Evolutionary conservation across 2,113 vertebrate genomes (phyloP).

Genomic region (Scomber japonicus): DNA sequence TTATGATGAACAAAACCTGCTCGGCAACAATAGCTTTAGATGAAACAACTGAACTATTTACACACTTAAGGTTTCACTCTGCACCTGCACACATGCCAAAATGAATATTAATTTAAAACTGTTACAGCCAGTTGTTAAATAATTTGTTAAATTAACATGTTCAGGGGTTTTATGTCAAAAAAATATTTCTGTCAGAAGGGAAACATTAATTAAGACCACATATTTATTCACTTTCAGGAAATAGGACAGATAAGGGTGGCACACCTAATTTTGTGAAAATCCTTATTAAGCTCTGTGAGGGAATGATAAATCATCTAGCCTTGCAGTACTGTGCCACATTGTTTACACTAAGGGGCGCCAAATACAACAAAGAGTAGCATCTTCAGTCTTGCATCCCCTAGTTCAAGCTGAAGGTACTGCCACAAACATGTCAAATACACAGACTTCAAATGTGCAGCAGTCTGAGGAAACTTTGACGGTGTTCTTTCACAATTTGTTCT

Average conservation of each 20-base stretch:
- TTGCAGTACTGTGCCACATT: not conserved
- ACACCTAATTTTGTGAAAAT: not conserved
- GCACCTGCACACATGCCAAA: too few species aligned
- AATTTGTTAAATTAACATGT: too few species aligned
- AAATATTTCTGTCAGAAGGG: too few species aligned
- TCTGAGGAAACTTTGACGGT: not conserved
- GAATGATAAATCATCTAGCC: not conserved
- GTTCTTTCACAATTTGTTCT: not conserved
- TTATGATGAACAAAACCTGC: not conserved
- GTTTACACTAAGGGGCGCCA: constrained; percentile 59
- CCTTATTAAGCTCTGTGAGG: too few species aligned
- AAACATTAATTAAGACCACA: too few species aligned
- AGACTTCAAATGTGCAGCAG: not conserved
- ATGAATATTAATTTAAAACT: not conserved
- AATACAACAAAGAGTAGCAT: constrained; percentile 6
- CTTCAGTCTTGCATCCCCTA: not conserved
- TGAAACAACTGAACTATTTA: too few species aligned
- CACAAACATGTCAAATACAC: not conserved
- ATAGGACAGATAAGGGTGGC: fast-evolving
- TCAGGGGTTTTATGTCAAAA: too few species aligned
- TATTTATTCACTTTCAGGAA: not conserved
- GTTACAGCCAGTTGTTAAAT: not conserved
- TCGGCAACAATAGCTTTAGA: not conserved
- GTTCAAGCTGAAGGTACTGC: too few species aligned
- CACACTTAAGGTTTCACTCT: too few species aligned